These are phyloP conservation scores for Temnothorax nylanderi DNA, from an alignment of 1,140 invertebrate genomes.

Conservation along the genomic window DNA sequence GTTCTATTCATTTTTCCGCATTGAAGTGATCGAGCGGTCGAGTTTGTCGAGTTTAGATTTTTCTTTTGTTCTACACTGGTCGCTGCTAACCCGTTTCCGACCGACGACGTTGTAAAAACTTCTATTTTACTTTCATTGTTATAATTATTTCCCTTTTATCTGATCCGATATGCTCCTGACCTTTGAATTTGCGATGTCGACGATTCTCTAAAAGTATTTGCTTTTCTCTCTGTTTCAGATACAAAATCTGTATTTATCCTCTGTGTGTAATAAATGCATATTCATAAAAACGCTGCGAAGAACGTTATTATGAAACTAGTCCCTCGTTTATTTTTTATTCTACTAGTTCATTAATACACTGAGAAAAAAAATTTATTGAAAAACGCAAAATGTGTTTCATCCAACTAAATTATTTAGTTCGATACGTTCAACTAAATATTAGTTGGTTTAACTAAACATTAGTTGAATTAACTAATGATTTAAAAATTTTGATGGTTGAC, in stretches of 20 bases:
- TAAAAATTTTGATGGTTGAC: no score
- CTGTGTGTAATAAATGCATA: conserved; percentile 54
- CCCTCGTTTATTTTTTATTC: not conserved
- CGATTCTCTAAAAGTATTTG: conserved; percentile 22
- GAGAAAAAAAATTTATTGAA: no score
- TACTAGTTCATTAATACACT: no score
- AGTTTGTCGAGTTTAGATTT: not conserved
- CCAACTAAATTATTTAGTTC: no score
- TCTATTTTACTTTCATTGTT: not conserved
- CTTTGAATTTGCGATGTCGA: not conserved
- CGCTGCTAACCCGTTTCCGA: not conserved
- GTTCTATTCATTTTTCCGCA: not conserved
- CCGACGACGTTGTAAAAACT: not conserved
- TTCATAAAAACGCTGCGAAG: conserved; percentile 12
- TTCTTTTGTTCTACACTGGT: not conserved
- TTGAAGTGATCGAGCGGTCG: not conserved
- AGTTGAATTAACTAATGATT: no score
- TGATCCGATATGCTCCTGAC: not conserved
- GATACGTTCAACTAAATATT: no score
- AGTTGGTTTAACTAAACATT: no score
- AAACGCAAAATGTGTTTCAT: no score
- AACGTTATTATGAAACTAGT: conserved; percentile 15
- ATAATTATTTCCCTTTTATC: not conserved
- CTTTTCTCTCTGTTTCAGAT: conserved; percentile 8
- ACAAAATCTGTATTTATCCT: conserved; percentile 45